Evolutionary conservation across 2,113 vertebrate genomes (phyloP).

Genomic region (Egretta garzetta): DNA sequence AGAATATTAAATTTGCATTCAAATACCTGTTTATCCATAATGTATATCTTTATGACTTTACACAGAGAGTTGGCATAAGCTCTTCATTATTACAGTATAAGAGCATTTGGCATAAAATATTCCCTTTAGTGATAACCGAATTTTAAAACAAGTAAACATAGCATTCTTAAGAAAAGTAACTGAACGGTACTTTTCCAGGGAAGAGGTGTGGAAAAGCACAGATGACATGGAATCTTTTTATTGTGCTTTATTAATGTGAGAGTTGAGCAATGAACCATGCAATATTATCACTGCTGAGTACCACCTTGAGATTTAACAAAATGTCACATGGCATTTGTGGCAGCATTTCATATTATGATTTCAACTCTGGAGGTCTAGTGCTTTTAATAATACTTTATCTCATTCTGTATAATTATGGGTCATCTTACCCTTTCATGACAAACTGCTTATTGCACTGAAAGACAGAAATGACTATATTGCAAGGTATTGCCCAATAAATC

Average conservation of each 20-base stretch:
- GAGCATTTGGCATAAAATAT: neutral
- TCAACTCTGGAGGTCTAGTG: neutral
- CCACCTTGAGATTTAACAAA: constrained; percentile 19
- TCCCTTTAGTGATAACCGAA: neutral
- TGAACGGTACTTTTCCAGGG: neutral
- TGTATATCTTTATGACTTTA: neutral
- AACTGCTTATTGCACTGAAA: neutral
- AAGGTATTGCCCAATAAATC: neutral
- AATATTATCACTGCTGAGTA: neutral
- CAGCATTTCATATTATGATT: neutral
- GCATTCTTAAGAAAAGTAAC: neutral
- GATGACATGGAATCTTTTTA: neutral
- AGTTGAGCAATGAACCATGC: neutral
- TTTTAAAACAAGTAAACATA: neutral
- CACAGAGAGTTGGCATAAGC: neutral
- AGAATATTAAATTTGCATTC: neutral
- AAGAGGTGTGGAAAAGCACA: neutral
- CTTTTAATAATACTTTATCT: neutral
- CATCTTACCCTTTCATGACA: neutral
- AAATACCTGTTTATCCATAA: neutral
- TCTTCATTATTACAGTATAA: neutral
- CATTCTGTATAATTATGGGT: neutral
- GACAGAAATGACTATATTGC: neutral
- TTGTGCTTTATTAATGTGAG: neutral
- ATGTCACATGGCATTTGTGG: neutral